These are phyloP conservation scores for Rhineura floridana DNA, from an alignment of 2,113 vertebrate species.

Conservation along the genomic window DNA sequence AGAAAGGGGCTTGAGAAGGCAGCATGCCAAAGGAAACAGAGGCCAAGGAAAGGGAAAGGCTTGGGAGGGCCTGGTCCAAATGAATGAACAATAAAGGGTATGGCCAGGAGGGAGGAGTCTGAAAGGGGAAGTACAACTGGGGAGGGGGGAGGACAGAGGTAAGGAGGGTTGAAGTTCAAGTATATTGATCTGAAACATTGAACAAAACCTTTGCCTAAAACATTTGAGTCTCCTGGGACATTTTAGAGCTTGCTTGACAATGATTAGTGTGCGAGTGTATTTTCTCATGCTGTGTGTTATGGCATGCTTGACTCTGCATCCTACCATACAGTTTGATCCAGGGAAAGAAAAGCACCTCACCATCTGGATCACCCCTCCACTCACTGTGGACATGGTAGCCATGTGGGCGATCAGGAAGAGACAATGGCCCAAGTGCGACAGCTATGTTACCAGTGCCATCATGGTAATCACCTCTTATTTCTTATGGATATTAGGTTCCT, in stretches of 20 bases:
- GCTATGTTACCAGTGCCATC: not conserved
- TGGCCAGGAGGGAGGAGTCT: too few relatives aligned
- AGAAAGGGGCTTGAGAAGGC: not conserved
- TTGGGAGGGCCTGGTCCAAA: not conserved
- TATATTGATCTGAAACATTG: not conserved
- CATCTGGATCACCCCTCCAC: not conserved
- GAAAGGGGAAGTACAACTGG: not conserved
- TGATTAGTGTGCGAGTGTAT: not conserved
- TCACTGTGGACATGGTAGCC: not conserved
- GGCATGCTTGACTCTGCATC: not conserved
- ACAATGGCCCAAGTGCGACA: not conserved
- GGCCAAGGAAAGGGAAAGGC: not conserved
- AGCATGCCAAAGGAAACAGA: not conserved
- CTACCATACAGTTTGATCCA: not conserved
- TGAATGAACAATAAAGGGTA: not conserved
- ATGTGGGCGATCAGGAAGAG: not conserved
- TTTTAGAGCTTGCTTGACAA: not conserved
- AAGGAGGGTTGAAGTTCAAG: not conserved
- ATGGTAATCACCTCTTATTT: not conserved
- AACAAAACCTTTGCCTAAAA: not conserved
- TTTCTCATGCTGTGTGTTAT: not conserved
- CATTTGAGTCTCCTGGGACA: not conserved
- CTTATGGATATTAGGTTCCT: not conserved
- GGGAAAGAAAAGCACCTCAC: not conserved
- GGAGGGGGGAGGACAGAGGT: not conserved